A percentile compares a stretch with the other conserved stretches of the same genome.
Conservation (phyloP, 2,113 vertebrate genomes). For the Hepsetus odoe region DNA sequence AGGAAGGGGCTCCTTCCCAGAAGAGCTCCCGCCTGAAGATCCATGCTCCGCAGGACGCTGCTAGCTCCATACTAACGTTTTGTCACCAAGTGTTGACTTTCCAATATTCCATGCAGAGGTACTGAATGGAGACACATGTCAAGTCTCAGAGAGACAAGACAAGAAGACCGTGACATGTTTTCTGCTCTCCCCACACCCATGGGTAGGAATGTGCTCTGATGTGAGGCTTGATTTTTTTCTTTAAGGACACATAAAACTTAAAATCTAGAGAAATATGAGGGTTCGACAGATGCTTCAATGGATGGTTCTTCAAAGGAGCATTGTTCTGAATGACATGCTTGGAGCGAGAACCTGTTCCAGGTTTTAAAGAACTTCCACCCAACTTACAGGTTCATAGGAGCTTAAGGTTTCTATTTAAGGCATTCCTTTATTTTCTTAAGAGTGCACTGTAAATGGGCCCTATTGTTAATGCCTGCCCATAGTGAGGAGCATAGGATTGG, state of each 20-base stretch:
- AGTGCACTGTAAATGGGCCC: no score
- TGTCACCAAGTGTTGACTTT: slow-evolving; percentile 14
- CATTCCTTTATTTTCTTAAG: no score
- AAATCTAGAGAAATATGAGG: no score
- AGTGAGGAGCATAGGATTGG: not conserved
- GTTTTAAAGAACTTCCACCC: no score
- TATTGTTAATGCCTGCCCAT: not conserved
- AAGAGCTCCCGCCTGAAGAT: slow-evolving; percentile 59
- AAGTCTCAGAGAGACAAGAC: not conserved
- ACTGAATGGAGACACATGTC: slow-evolving; percentile 22
- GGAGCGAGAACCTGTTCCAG: no score
- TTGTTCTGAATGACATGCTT: no score
- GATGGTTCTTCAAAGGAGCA: no score
- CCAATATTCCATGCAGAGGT: slow-evolving; percentile 35
- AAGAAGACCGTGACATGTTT: not conserved
- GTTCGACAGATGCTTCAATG: no score
- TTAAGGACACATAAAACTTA: no score
- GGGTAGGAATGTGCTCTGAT: not conserved
- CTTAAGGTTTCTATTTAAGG: no score
- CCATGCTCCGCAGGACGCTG: slow-evolving; percentile 33
- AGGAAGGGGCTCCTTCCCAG: slow-evolving; percentile 72
- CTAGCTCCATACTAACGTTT: slow-evolving; percentile 28
- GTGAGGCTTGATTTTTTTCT: not conserved
- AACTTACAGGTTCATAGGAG: no score
- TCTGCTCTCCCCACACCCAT: not conserved